Conservation (phyloP, 1,140 invertebrate species). For the Ceratosolen fusciceps region DNA sequence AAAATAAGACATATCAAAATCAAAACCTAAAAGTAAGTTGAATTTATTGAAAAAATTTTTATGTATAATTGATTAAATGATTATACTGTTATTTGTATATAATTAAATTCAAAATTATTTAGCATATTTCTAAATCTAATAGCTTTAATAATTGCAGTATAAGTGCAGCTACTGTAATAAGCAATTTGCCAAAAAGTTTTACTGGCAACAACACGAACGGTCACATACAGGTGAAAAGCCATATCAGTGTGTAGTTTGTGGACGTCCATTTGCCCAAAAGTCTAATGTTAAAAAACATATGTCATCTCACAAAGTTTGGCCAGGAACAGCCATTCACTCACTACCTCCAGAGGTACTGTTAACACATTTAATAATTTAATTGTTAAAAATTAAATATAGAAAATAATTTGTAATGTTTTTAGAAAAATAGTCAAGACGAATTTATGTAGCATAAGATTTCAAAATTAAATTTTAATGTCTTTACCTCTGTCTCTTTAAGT, state of each 20-base stretch:
- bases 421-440: too few species aligned
- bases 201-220: slow-evolving; percentile 73
- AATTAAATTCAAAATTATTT: too few species aligned
- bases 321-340: slow-evolving; percentile 67
- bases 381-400: too few species aligned
- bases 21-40: slow-evolving; percentile 66
- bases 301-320: slow-evolving; percentile 77
- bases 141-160: slow-evolving; percentile 60
- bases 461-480: too few species aligned
- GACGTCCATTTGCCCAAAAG: slow-evolving; percentile 76
- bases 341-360: slow-evolving; percentile 63
- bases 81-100: too few species aligned
- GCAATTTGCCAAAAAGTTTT: slow-evolving; percentile 73
- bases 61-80: too few species aligned
- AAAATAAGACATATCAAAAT: slow-evolving; percentile 54
- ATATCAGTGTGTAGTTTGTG: slow-evolving; percentile 77
- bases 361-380: too few species aligned
- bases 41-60: neutral
- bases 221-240: slow-evolving; percentile 77
- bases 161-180: slow-evolving; percentile 72
- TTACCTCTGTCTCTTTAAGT: too few species aligned
- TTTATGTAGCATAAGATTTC: too few species aligned
- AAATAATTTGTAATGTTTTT: too few species aligned
- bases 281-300: slow-evolving; percentile 81
- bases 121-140: slow-evolving; percentile 2